These are phyloP conservation scores for Chloropsis hardwickii DNA, from an alignment of 2,113 vertebrate genomes.

Conservation along the genomic window DNA sequence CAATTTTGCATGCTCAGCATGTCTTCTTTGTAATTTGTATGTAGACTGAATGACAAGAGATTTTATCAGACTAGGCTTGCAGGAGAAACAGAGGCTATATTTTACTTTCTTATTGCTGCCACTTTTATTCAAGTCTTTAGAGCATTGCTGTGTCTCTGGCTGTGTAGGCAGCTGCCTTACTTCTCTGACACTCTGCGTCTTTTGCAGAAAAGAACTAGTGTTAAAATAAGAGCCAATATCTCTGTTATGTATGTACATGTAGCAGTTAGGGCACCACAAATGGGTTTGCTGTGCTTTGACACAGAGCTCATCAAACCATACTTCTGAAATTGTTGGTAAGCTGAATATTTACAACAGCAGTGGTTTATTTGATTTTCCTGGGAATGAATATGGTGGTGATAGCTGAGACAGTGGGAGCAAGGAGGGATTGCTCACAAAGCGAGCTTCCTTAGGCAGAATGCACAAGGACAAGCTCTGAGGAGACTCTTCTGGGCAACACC, in stretches of 20 bases:
- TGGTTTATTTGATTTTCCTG: background rate
- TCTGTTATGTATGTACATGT: background rate
- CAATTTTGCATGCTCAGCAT: background rate
- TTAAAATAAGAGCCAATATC: background rate
- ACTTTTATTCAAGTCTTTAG: constrained; percentile 1
- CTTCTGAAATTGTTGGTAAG: background rate
- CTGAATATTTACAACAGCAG: background rate
- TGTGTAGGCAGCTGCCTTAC: background rate
- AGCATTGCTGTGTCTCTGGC: background rate
- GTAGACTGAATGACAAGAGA: background rate
- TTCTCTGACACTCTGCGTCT: background rate
- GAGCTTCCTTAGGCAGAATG: background rate
- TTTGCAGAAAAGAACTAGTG: background rate
- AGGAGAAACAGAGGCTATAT: background rate
- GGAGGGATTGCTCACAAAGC: background rate
- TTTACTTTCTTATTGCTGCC: background rate
- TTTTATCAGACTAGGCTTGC: background rate
- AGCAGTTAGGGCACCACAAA: background rate
- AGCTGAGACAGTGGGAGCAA: background rate
- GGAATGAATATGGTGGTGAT: background rate
- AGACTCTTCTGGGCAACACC: background rate
- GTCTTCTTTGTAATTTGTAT: background rate
- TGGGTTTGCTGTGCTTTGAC: background rate
- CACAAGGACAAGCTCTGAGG: background rate
- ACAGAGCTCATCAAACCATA: background rate